These are phyloP conservation scores for Dermolepida albohirtum DNA, from an alignment of 2,888 invertebrate genomes.

Conservation along the genomic window DNA sequence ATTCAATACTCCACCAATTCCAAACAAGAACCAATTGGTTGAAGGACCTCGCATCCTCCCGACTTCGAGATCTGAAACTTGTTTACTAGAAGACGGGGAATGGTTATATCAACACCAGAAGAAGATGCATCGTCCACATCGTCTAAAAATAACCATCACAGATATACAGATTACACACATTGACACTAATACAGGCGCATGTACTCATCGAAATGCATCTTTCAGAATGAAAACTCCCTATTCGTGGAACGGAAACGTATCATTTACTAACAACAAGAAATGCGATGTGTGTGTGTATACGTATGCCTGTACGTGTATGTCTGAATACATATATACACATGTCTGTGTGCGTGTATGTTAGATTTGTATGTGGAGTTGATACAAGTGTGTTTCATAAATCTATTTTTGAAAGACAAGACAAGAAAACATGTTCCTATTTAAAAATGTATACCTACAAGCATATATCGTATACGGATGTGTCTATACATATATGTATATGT, in stretches of 20 bases:
- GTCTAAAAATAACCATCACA: conserved; percentile 27
- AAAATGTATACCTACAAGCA: conserved; percentile 16
- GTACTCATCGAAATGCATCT: conserved; percentile 26
- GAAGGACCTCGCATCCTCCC: conserved; percentile 11
- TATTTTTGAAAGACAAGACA: conserved; percentile 39
- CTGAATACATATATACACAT: background rate
- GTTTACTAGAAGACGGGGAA: conserved; percentile 32
- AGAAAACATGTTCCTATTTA: conserved; percentile 36
- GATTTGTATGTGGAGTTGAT: no score
- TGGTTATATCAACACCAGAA: conserved; percentile 32
- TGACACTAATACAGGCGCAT: conserved; percentile 1
- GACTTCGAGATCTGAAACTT: conserved; percentile 31
- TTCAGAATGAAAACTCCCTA: conserved; percentile 37
- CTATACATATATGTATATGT: conserved; percentile 1
- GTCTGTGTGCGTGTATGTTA: no score
- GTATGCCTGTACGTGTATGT: conserved; percentile 16
- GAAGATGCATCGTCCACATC: conserved; percentile 21
- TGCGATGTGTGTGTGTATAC: conserved; percentile 11
- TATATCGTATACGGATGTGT: background rate
- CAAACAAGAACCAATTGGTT: background rate
- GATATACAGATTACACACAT: conserved; percentile 21
- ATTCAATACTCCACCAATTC: no score
- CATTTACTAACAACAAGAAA: conserved; percentile 36
- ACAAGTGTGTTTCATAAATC: conserved; percentile 24
- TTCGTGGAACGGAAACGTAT: conserved; percentile 36